Percentiles rank a stretch among this genome's conserved stretches.
These are phyloP conservation scores for Caenorhabditis angaria DNA, from an alignment of 2,888 invertebrate species.

Conservation along the genomic window DNA sequence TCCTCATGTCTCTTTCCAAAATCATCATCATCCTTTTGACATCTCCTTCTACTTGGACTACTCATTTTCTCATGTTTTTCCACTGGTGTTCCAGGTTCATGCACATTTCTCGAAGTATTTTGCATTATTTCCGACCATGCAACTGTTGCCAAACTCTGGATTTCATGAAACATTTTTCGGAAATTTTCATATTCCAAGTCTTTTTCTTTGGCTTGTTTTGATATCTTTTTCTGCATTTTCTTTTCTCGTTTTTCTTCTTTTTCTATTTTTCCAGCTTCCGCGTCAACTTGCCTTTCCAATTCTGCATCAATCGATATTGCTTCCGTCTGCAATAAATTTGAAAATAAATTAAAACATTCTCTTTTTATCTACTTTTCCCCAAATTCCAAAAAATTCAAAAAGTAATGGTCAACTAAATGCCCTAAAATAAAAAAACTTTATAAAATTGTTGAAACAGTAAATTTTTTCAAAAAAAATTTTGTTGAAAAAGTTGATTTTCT, in stretches of 20 bases:
- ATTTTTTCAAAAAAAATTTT: too few relatives aligned
- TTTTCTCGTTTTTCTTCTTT: conserved; percentile 20
- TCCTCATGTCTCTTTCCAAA: conserved; percentile 80
- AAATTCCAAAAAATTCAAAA: too few relatives aligned
- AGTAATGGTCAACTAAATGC: too few relatives aligned
- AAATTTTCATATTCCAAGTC: conserved; percentile 22
- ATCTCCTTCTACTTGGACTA: conserved; percentile 77
- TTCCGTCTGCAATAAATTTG: conserved; percentile 72
- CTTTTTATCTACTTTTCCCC: too few relatives aligned
- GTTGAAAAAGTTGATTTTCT: too few relatives aligned
- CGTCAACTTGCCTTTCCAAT: conserved; percentile 69
- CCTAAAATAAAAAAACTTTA: too few relatives aligned
- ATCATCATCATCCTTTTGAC: conserved; percentile 49
- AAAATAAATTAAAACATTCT: background rate
- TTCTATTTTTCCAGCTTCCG: conserved; percentile 67
- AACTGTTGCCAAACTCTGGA: conserved; percentile 18
- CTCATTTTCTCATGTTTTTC: conserved; percentile 92
- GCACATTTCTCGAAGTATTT: conserved; percentile 61
- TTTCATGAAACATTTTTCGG: conserved; percentile 15
- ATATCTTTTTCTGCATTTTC: conserved; percentile 10
- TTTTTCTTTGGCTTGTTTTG: conserved; percentile 17
- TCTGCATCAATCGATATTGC: conserved; percentile 76
- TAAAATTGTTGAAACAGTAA: too few relatives aligned
- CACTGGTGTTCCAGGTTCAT: conserved; percentile 91
- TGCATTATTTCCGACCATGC: conserved; percentile 58